phyloP scores from a whole-genome alignment of 2,797 vertebrate genomes.

The Spizella passerina region DNA sequence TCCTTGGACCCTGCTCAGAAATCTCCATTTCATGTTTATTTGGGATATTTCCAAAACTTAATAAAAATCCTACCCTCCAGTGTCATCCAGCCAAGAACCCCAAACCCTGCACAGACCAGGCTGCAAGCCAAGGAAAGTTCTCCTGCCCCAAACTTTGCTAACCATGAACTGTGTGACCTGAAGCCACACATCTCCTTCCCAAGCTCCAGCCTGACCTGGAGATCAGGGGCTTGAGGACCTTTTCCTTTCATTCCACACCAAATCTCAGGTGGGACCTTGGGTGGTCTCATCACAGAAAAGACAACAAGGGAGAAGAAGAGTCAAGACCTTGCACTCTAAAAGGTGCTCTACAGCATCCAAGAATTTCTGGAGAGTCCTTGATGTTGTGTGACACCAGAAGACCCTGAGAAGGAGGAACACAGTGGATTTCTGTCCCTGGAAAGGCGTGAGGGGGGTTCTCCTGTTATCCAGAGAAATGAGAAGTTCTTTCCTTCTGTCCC shows the following conservation, averaged over 20 bases:
- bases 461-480: background rate
- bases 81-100: background rate
- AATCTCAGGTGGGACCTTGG: background rate
- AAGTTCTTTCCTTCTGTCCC: accelerated
- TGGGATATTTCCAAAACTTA: background rate
- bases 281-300: background rate
- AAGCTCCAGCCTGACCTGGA: background rate
- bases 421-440: background rate
- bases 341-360: background rate
- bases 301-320: background rate
- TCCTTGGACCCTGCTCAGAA: background rate
- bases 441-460: background rate
- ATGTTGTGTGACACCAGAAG: background rate
- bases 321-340: background rate
- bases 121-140: background rate
- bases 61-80: background rate
- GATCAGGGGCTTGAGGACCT: background rate
- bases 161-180: background rate
- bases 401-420: background rate
- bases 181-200: background rate
- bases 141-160: background rate
- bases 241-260: background rate
- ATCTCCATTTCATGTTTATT: background rate
- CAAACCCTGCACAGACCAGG: background rate
- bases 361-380: background rate